These are phyloP conservation scores for Crocuta crocuta DNA, from an alignment of 2,113 vertebrate species.

Conservation along the genomic window DNA sequence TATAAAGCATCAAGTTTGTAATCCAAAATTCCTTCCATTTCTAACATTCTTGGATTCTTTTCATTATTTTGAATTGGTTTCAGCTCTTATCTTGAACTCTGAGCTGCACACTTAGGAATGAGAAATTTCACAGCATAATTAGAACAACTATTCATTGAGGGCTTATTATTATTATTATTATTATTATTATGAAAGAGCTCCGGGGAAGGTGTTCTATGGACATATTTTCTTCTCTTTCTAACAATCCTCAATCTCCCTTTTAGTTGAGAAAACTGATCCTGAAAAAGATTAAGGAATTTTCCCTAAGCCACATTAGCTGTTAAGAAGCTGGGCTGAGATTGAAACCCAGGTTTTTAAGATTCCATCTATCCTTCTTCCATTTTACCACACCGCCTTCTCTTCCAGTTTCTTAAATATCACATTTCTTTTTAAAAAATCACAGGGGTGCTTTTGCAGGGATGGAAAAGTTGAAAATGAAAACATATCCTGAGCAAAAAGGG, in stretches of 20 bases:
- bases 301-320: not conserved
- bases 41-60: not conserved
- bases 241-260: not conserved
- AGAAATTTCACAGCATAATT: not conserved
- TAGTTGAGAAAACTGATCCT: not conserved
- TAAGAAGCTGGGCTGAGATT: not conserved
- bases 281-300: not conserved
- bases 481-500: not conserved
- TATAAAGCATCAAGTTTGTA: not conserved
- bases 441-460: not conserved
- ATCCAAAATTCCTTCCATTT: not conserved
- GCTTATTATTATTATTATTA: not conserved
- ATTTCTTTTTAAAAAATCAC: not conserved
- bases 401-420: not conserved
- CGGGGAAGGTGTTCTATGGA: not conserved
- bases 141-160: not conserved
- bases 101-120: not conserved
- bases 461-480: conserved; percentile 10
- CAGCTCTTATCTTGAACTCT: not conserved
- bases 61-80: conserved; percentile 17
- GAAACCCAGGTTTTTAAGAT: not conserved
- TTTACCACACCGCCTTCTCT: not conserved
- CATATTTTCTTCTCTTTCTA: not conserved
- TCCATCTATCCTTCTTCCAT: not conserved
- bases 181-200: not conserved